phyloP scores from a whole-genome alignment of 1,140 invertebrate species.

The Orussus abietinus region DNA sequence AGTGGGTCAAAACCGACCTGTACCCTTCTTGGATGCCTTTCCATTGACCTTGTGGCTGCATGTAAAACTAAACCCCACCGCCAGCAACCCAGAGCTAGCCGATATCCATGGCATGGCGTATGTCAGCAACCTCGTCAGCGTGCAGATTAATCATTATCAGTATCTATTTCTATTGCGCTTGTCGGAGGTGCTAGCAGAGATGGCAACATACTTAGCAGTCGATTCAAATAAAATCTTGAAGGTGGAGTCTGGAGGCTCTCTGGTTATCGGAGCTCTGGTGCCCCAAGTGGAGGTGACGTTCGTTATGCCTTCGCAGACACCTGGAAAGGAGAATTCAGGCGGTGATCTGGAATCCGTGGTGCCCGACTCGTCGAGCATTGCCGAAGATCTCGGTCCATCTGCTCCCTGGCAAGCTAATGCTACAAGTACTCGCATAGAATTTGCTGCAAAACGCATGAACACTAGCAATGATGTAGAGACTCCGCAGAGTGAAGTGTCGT shows the following conservation, averaged over 20 bases:
- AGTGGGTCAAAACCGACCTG: constrained; percentile 66
- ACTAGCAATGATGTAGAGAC: constrained; percentile 44
- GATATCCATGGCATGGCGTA: constrained; percentile 69
- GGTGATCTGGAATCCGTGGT: constrained; percentile 77
- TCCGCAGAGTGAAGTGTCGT: constrained; percentile 44
- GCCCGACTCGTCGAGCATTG: constrained; percentile 75
- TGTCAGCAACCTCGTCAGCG: constrained; percentile 73
- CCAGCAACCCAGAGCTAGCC: constrained; percentile 37
- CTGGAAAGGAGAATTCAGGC: constrained; percentile 76
- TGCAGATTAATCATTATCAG: constrained; percentile 92
- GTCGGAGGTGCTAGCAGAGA: constrained; percentile 74
- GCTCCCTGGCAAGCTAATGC: constrained; percentile 26
- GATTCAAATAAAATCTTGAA: constrained; percentile 72
- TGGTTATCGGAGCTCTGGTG: constrained; percentile 71
- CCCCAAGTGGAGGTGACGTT: constrained; percentile 84
- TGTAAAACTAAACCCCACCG: constrained; percentile 36
- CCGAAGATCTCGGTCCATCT: constrained; percentile 59
- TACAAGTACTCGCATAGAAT: constrained; percentile 34
- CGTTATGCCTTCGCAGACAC: constrained; percentile 76
- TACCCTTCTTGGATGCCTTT: constrained; percentile 87
- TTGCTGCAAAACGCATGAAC: constrained; percentile 38
- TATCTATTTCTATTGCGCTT: constrained; percentile 83
- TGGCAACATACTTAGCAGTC: constrained; percentile 73
- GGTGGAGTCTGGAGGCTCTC: constrained; percentile 55
- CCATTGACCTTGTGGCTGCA: constrained; percentile 80